Conservation (phyloP, 2,113 vertebrate genomes). For the Sinocyclocheilus grahami region DNA sequence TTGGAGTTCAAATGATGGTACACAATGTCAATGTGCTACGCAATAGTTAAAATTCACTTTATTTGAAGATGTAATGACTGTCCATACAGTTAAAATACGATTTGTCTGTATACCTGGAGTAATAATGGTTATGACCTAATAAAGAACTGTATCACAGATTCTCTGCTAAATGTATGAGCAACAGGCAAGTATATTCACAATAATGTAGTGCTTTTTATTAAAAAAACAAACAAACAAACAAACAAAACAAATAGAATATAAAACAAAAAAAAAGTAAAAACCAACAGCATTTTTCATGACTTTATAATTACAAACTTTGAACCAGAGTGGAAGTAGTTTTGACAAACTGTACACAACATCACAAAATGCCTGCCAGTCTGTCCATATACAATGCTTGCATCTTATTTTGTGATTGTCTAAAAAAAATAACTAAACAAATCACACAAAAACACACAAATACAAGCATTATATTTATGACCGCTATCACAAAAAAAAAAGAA, state of each 20-base stretch:
- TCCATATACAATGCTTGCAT: conserved; percentile 84
- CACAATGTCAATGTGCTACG: conserved; percentile 52
- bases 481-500: conserved; percentile 76
- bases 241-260: conserved; percentile 78
- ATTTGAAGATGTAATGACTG: conserved; percentile 59
- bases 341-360: conserved; percentile 82
- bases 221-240: conserved; percentile 76
- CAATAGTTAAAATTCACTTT: conserved; percentile 62
- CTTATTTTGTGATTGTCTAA: conserved; percentile 85
- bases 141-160: conserved; percentile 58
- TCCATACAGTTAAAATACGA: conserved; percentile 61
- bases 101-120: conserved; percentile 59
- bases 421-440: conserved; percentile 83
- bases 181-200: conserved; percentile 71
- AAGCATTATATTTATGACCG: conserved; percentile 79
- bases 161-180: conserved; percentile 61
- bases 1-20: conserved; percentile 48
- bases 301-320: conserved; percentile 86
- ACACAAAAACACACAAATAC: conserved; percentile 81
- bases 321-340: conserved; percentile 78
- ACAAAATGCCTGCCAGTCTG: conserved; percentile 81
- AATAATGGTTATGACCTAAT: conserved; percentile 56
- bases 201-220: conserved; percentile 84
- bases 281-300: conserved; percentile 81
- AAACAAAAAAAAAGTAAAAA: conserved; percentile 78